Evolutionary conservation across 2,113 vertebrate genomes (phyloP), one percentile per base, ranked within the genome.

Genomic region (Colistium nudipinnis): DNA sequence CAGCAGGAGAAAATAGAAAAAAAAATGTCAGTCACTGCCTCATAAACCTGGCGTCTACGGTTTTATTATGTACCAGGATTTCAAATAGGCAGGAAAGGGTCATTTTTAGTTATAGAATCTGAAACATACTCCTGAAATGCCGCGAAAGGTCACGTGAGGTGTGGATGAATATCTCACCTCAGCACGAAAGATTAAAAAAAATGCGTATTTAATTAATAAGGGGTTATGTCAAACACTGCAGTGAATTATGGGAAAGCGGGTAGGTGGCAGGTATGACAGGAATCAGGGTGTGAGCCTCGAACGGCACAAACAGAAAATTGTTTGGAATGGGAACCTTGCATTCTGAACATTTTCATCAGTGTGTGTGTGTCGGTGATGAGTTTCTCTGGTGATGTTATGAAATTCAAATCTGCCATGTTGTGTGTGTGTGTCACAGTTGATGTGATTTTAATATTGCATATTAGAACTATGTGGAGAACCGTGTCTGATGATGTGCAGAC

Each of bases 281-380:
- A 87, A 85, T 85, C 72, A 83, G 73, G 87, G 80, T 25, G 82
- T 83, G 80, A 57, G 35, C 10, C n/a, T 33, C 6, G 3, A 48
- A 57, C 22, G n/a, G 16, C 4, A 30, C 51, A 28, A 51, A 28
- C 13, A 47, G 22, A 52, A 51, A 69, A 65, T 25, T 25, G 49
- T 66, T 62, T 39, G 55, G 69, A 80, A 66, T 57, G 65, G 22
- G 57, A 53, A 49, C 49, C 7, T 44, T 8, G 17, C 59, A 70
- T 56, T 48, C 54, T 22, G 36, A 48, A 47, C 48, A 54, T 57
- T 62, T 62, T 28, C 9, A 11, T 13, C 17, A 43, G 24, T 36
- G 38, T 64, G 53, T 27, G 19, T 41, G 54, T 43, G 48, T 27
- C 17, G 0, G 1, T 17, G 14, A 3, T 7, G 19, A 4, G 3